Evolutionary conservation across 2,888 invertebrate species (phyloP).

Genomic region (Melipona beecheii): DNA sequence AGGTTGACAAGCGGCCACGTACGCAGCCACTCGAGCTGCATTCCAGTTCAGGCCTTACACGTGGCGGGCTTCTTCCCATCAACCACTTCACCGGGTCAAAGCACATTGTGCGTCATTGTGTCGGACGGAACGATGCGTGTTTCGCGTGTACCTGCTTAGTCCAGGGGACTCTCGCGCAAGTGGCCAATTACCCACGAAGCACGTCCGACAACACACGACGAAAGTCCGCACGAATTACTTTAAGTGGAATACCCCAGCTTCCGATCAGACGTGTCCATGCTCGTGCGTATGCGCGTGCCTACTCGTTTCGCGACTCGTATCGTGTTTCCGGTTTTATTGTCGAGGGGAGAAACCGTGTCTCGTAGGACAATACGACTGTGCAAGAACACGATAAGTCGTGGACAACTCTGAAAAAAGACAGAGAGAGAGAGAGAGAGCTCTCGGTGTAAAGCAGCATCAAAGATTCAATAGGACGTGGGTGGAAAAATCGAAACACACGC

Average conservation of each 20-base stretch:
- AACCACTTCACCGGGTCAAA: constrained; percentile 52
- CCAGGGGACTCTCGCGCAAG: neutral
- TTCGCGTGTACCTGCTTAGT: constrained; percentile 2
- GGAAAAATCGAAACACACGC: constrained; percentile 13
- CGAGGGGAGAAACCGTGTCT: neutral
- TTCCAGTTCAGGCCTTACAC: constrained; percentile 58
- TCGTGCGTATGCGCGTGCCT: neutral
- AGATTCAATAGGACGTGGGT: constrained; percentile 38
- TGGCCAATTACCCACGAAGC: neutral
- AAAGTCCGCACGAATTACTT: neutral
- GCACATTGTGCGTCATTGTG: constrained; percentile 40
- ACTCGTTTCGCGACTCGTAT: neutral
- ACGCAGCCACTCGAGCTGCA: constrained; percentile 42
- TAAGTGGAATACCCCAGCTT: neutral
- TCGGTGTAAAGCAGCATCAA: constrained; percentile 5
- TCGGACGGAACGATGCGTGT: constrained; percentile 21
- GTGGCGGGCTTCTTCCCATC: constrained; percentile 50
- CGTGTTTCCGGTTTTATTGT: neutral
- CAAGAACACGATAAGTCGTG: constrained; percentile 9
- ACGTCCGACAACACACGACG: neutral
- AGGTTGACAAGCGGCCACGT: constrained; percentile 50
- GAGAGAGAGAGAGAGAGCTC: neutral
- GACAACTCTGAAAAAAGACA: neutral
- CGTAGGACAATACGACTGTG: neutral
- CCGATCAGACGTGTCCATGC: neutral